These are phyloP conservation scores for Nannospalax galili DNA, from an alignment of 2,113 vertebrate genomes.

Conservation along the genomic window DNA sequence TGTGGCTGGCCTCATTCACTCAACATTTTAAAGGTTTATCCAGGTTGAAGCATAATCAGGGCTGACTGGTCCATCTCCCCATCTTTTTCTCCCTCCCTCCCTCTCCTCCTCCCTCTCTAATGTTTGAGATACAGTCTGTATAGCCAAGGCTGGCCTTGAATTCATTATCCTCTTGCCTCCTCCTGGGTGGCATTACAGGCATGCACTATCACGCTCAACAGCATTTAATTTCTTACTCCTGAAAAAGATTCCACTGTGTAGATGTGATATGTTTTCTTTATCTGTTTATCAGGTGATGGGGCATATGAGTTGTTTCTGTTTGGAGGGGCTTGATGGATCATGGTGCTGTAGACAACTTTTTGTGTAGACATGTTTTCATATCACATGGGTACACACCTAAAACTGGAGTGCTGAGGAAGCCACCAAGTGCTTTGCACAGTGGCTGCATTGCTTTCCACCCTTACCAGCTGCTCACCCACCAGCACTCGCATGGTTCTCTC, in stretches of 20 bases:
- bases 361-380: not conserved
- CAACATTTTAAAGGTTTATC: not conserved
- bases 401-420: not conserved
- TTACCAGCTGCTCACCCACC: no score
- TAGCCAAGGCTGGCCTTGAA: not conserved
- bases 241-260: not conserved
- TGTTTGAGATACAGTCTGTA: not conserved
- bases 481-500: no score
- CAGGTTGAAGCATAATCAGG: fast-evolving
- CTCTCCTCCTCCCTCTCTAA: not conserved
- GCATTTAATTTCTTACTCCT: not conserved
- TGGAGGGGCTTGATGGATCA: not conserved
- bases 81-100: no score
- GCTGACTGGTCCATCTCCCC: not conserved
- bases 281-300: not conserved
- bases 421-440: not conserved
- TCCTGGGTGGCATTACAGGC: not conserved
- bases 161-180: not conserved
- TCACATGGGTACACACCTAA: no score
- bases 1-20: not conserved
- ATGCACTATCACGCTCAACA: no score
- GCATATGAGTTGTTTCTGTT: not conserved
- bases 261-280: not conserved
- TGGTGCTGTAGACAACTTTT: not conserved
- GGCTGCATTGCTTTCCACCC: no score